Conservation (phyloP, 37 sponge, comb jelly and placozoan genomes). For the Crambe crambe region DNA sequence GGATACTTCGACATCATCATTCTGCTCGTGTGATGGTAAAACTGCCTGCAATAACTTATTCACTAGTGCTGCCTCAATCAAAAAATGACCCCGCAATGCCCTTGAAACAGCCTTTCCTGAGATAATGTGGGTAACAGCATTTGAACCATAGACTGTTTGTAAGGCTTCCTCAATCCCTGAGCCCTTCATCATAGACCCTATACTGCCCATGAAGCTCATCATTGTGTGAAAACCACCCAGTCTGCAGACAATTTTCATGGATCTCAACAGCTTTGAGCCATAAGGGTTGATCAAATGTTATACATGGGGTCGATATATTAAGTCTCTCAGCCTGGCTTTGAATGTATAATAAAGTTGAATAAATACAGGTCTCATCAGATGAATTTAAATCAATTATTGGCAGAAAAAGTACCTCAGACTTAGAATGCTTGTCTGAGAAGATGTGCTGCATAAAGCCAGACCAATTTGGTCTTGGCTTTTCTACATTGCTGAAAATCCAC, state of each 20-base stretch:
- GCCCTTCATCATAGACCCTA: slow-evolving; percentile 20
- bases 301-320: neutral
- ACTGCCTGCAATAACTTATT: slow-evolving; percentile 25
- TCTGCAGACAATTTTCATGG: slow-evolving; percentile 11
- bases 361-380: neutral
- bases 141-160: slow-evolving; percentile 36
- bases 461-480: slow-evolving; percentile 36
- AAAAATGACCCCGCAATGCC: slow-evolving; percentile 39
- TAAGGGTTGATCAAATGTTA: slow-evolving; percentile 33
- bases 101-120: slow-evolving; percentile 35
- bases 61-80: slow-evolving; percentile 41
- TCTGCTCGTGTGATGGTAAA: neutral
- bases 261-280: slow-evolving; percentile 47
- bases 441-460: slow-evolving; percentile 41
- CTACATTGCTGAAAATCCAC: neutral
- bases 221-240: slow-evolving; percentile 46
- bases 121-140: slow-evolving; percentile 32
- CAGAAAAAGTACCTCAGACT: slow-evolving; percentile 27
- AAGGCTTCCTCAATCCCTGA: slow-evolving; percentile 29
- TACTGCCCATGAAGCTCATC: slow-evolving; percentile 14
- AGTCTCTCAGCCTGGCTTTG: slow-evolving; percentile 12
- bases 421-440: neutral
- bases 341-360: slow-evolving; percentile 30
- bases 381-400: slow-evolving; percentile 30
- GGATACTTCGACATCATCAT: neutral